Conservation (phyloP, 2,113 vertebrate species). For the Sialia sialis region DNA sequence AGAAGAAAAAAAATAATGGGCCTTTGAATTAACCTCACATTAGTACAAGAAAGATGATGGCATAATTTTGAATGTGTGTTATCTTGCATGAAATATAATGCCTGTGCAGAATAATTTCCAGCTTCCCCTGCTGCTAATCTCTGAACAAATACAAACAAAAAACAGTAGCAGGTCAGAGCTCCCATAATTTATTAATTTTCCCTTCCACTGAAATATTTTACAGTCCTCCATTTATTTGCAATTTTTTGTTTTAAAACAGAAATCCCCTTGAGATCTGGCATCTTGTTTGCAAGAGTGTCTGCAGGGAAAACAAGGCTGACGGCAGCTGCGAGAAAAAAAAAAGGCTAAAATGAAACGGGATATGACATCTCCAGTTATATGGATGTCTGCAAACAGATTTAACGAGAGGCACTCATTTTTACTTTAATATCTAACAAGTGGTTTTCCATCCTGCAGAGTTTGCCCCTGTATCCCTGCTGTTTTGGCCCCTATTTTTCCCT, state of each 20-base stretch:
- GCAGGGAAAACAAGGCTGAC: not conserved
- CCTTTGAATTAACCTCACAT: not conserved
- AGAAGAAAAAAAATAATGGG: not conserved
- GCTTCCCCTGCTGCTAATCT: not conserved
- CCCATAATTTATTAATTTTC: slow-evolving; percentile 17
- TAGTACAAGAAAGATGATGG: not conserved
- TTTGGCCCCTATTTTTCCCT: not conserved
- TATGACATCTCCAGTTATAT: not conserved
- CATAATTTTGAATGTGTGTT: not conserved
- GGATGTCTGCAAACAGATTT: not conserved
- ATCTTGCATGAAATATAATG: not conserved
- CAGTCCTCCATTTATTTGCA: slow-evolving; percentile 31
- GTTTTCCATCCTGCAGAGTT: not conserved
- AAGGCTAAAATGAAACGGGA: slow-evolving; percentile 15
- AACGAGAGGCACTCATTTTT: not conserved
- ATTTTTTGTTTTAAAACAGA: slow-evolving; percentile 36
- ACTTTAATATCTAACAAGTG: not conserved
- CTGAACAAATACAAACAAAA: slow-evolving; percentile 39
- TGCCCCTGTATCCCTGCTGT: not conserved
- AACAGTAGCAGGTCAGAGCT: not conserved
- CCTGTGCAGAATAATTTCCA: not conserved
- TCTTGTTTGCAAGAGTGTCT: slow-evolving; percentile 10
- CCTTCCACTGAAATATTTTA: slow-evolving; percentile 17
- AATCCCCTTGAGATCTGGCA: slow-evolving; percentile 9
- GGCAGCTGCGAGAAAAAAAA: not conserved